These are phyloP conservation scores for Cephalopholis sonnerati DNA, from an alignment of 2,113 vertebrate species.

Conservation along the genomic window DNA sequence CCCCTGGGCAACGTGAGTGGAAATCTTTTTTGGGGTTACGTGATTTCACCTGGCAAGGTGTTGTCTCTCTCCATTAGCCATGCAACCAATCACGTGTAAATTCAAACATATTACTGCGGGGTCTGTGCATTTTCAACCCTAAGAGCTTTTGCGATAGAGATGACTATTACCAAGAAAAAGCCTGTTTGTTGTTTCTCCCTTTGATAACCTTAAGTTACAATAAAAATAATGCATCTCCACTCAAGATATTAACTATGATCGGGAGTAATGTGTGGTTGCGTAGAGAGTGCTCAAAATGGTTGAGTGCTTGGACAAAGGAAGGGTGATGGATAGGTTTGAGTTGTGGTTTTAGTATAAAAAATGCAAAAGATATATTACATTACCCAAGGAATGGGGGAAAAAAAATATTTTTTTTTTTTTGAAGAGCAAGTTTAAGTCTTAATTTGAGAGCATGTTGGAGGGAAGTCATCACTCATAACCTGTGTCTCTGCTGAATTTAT, in stretches of 20 bases:
- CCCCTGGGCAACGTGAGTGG: constrained; percentile 52
- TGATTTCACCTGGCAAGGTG: constrained; percentile 72
- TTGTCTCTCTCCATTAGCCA: constrained; percentile 72
- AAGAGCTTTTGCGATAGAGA: constrained; percentile 62
- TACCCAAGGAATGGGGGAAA: constrained; percentile 16
- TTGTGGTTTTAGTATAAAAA: constrained; percentile 18
- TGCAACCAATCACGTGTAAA: constrained; percentile 72
- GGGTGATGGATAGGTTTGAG: constrained; percentile 21
- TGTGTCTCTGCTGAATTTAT: constrained; percentile 16
- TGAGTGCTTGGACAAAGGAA: constrained; percentile 48
- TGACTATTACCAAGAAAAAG: constrained; percentile 45
- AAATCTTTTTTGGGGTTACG: constrained; percentile 45
- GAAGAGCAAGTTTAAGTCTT: constrained; percentile 32
- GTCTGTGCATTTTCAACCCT: constrained; percentile 47
- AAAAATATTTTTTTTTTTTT: neutral
- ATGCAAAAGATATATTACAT: constrained; percentile 6
- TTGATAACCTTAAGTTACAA: constrained; percentile 63
- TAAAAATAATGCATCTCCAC: constrained; percentile 67
- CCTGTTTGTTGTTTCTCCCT: constrained; percentile 53
- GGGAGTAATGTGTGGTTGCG: constrained; percentile 30
- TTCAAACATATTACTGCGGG: constrained; percentile 63
- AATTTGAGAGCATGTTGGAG: constrained; percentile 44
- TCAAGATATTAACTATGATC: constrained; percentile 61
- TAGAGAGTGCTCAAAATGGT: constrained; percentile 43
- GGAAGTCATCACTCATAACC: constrained; percentile 39